phyloP scores from a whole-genome alignment of 2,888 invertebrate genomes.

The Drosophila niveifrons region DNA sequence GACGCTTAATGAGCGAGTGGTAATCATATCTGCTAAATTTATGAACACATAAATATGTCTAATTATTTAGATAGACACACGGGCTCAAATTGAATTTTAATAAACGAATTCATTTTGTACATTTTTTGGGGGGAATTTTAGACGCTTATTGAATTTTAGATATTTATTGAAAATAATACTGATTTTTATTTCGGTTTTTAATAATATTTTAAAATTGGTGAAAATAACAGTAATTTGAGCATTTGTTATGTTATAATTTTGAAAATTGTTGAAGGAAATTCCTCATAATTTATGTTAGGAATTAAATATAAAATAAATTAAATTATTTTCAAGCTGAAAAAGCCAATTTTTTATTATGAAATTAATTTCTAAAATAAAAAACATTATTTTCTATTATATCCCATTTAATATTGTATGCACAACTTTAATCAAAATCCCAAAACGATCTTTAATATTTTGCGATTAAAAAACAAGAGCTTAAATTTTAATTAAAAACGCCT shows the following conservation, averaged over 20 bases:
- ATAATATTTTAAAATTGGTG: too few relatives aligned
- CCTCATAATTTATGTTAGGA: too few relatives aligned
- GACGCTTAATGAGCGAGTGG: slow-evolving; percentile 41
- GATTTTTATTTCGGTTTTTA: too few relatives aligned
- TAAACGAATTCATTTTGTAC: slow-evolving; percentile 21
- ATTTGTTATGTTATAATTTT: too few relatives aligned
- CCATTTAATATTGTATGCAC: too few relatives aligned
- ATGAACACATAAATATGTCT: slow-evolving; percentile 79
- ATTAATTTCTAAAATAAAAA: too few relatives aligned
- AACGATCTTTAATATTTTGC: slow-evolving; percentile 18
- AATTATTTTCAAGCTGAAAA: too few relatives aligned
- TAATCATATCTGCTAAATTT: slow-evolving; percentile 70
- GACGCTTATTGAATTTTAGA: neutral
- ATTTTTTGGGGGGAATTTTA: neutral
- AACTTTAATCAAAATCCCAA: neutral
- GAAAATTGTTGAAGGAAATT: too few relatives aligned
- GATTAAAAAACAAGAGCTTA: slow-evolving; percentile 25
- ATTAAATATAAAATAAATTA: too few relatives aligned
- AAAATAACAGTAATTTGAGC: too few relatives aligned
- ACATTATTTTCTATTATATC: too few relatives aligned
- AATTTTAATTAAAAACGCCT: slow-evolving; percentile 54
- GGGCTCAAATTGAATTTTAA: slow-evolving; percentile 26
- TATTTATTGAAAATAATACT: neutral
- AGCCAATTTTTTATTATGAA: too few relatives aligned
- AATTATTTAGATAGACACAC: slow-evolving; percentile 70